phyloP scores from a whole-genome alignment of 2,797 vertebrate genomes.

The Clarias laeviceps region DNA sequence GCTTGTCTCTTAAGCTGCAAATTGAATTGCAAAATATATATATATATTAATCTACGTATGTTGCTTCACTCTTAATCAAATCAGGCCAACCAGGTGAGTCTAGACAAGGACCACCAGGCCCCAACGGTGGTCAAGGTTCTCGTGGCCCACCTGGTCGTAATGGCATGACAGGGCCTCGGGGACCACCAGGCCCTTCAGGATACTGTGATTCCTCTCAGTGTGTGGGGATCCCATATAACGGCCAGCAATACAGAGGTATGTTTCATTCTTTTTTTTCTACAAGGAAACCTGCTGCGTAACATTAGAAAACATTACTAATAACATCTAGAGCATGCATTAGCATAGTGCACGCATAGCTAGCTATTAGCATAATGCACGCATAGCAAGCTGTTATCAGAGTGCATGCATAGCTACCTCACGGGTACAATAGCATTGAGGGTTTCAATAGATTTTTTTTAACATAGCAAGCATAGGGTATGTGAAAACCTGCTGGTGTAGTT shows the following conservation, averaged over 20 bases:
- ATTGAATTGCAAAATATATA: background rate
- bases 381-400: background rate
- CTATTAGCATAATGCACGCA: background rate
- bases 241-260: constrained; percentile 93
- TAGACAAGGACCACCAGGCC: constrained; percentile 85
- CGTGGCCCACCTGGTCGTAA: constrained; percentile 90
- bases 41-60: background rate
- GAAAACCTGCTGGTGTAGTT: constrained; percentile 24
- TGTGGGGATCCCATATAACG: constrained; percentile 94
- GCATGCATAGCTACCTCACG: constrained; percentile 15
- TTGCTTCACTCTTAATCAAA: constrained; percentile 55
- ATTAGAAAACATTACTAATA: constrained; percentile 32
- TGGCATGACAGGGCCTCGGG: constrained; percentile 85
- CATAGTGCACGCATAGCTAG: constrained; percentile 43
- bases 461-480: constrained; percentile 24
- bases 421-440: constrained; percentile 3
- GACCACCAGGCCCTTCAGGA: constrained; percentile 87
- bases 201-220: constrained; percentile 98
- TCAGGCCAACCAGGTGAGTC: constrained; percentile 90
- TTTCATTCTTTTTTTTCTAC: constrained; percentile 23
- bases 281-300: constrained; percentile 13
- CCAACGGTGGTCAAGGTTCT: constrained; percentile 82
- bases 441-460: constrained; percentile 22
- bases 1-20: background rate
- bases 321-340: constrained; percentile 46